Evolutionary conservation across 2,113 vertebrate genomes (phyloP).

Genomic region (Coracopsis vasa): DNA sequence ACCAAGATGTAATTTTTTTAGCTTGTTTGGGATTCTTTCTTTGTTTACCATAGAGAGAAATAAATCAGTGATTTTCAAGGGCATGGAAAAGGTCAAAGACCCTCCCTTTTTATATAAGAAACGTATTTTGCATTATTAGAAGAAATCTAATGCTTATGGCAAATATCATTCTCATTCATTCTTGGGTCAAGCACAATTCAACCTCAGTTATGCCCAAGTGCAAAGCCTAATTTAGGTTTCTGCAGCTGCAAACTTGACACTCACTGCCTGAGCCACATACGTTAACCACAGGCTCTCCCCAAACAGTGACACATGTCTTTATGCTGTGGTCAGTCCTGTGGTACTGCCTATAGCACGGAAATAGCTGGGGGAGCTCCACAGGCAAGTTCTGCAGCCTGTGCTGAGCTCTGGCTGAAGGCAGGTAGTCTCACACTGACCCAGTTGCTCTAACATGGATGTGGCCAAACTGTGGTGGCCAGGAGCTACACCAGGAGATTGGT

Average conservation of each 20-base stretch:
- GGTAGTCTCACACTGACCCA: neutral
- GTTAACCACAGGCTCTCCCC: neutral
- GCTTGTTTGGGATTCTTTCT: neutral
- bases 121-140: neutral
- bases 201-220: neutral
- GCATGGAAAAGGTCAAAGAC: neutral
- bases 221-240: neutral
- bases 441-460: rapidly evolving
- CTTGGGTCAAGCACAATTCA: neutral
- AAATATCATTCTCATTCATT: neutral
- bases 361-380: neutral
- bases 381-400: neutral
- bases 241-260: neutral
- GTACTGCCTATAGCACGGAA: neutral
- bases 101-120: neutral
- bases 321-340: neutral
- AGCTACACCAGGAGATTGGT: neutral
- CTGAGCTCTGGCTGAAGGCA: neutral
- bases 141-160: neutral
- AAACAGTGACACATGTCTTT: neutral
- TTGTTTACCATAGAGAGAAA: neutral
- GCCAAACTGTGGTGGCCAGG: rapidly evolving
- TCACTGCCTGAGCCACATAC: neutral
- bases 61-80: neutral
- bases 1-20: neutral